Percentiles rank a stretch among this genome's conserved stretches.
Conservation (phyloP, 2,113 vertebrate genomes). For the Pseudorhombus dupliciocellatus region DNA sequence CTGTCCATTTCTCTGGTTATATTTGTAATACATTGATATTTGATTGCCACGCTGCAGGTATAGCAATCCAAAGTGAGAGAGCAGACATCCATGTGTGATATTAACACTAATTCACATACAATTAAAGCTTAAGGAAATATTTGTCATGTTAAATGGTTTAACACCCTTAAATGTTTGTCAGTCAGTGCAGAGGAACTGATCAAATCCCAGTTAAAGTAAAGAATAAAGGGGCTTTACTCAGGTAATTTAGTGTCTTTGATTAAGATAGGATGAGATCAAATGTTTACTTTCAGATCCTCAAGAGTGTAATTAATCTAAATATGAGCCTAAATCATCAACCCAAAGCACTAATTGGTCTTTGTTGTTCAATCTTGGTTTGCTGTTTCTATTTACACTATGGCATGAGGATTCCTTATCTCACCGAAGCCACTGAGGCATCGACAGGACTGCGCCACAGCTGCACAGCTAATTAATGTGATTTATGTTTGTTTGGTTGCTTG, state of each 20-base stretch:
- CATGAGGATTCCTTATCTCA: slow-evolving; percentile 71
- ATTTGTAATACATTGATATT: not conserved
- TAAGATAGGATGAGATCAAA: slow-evolving; percentile 60
- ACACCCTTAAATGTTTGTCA: slow-evolving; percentile 14
- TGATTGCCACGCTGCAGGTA: not conserved
- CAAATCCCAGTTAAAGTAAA: slow-evolving; percentile 22
- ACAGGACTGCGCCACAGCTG: slow-evolving; percentile 69
- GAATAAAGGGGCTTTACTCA: slow-evolving; percentile 58
- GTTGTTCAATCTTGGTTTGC: slow-evolving; percentile 65
- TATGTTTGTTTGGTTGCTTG: slow-evolving; percentile 73
- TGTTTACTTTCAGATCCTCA: slow-evolving; percentile 65
- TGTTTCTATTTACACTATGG: slow-evolving; percentile 69
- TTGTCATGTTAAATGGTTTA: slow-evolving; percentile 8
- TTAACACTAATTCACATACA: not conserved
- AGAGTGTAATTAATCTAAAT: slow-evolving; percentile 71
- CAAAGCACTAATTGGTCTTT: slow-evolving; percentile 69
- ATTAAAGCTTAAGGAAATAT: not conserved
- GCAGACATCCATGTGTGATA: not conserved
- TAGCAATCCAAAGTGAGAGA: not conserved
- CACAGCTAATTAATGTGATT: slow-evolving; percentile 78
- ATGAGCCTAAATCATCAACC: slow-evolving; percentile 65
- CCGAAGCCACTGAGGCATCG: slow-evolving; percentile 72
- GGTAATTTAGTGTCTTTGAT: slow-evolving; percentile 67
- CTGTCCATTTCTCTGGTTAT: not conserved
- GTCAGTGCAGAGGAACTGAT: slow-evolving; percentile 33